Base-by-base conservation (phyloP, 2,113 vertebrate genomes). In the Rhegmatorhina hoffmannsi region DNA sequence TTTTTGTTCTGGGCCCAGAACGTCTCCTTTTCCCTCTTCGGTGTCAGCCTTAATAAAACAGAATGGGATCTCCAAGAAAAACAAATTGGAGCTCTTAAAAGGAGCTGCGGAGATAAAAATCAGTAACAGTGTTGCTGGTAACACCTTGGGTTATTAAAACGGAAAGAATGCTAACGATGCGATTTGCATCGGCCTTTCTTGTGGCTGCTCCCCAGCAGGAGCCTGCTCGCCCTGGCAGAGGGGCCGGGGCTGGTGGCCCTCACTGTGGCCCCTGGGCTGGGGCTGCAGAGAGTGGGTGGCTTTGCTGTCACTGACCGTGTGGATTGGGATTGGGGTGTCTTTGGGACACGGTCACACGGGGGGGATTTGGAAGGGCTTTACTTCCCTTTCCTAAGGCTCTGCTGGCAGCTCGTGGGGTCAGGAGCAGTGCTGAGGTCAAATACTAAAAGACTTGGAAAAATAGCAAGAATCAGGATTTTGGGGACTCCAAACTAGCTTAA, bases 111-210 rank as follows among this genome's bases (percentile, higher is more conserved):
- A 96, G 95, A 96, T 96, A 96, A 96, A 96, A 94, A 96, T 96
- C 93, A 95, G 93, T 17, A 86, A 72, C 79, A 90, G 59, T 96
- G 94, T 96, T 97, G 92, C 93, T 95, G 88, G 94, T 96, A 96
- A 97, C 96, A 96, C 95, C 87, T 97, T 95, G 92, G 95, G 90
- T 96, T 96, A 94, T 96, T 96, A 95, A 92, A 94, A 96, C 76
- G 80, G 95, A 93, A 96, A 64, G 95, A 96, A 95, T 92, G 94
- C 93, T 96, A 95, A 95, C 76, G 92, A 93, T 92, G 88, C n/a
- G 68, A 94, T 96, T 96, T 95, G 88, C 90, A 34, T 31, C 1
- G 16, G 64, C 85, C 92, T 96, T 95, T 96, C 83, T 95, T 92
- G 95, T 95, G 96, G 94, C 86, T 94, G 55, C 24, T 11, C 10